phyloP scores from a whole-genome alignment of 2,113 vertebrate species.

The Nesospiza acunhae region DNA sequence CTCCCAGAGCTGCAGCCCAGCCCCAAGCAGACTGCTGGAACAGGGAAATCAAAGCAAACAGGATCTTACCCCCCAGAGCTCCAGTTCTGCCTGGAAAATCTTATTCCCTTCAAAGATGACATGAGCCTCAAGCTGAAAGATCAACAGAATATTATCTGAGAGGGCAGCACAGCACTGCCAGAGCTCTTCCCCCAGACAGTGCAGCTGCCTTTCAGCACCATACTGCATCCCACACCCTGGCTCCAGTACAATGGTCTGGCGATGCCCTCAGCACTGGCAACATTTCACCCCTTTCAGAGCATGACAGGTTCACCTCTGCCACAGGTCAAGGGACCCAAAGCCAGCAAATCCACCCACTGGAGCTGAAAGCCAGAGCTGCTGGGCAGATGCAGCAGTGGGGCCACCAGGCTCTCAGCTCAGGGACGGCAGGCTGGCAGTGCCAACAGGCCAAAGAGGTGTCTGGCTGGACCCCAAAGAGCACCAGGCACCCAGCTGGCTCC shows the following conservation, averaged over 20 bases:
- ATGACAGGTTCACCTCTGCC: not conserved
- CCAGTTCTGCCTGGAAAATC: conserved; percentile 85
- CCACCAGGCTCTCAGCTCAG: rapidly evolving
- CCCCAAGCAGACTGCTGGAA: not conserved
- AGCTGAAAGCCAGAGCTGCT: not conserved
- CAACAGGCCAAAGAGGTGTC: not conserved
- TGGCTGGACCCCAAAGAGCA: not conserved
- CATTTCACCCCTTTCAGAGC: not conserved
- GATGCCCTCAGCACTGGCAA: not conserved
- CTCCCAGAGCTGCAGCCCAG: not conserved
- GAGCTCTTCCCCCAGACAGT: not conserved
- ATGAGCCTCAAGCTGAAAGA: conserved; percentile 83
- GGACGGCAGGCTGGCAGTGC: not conserved
- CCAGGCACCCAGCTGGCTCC: rapidly evolving
- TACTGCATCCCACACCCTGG: not conserved
- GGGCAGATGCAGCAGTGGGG: not conserved
- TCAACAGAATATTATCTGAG: conserved; percentile 15
- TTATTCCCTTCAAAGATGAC: conserved; percentile 88
- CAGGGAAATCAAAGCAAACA: not conserved
- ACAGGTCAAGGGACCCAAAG: not conserved
- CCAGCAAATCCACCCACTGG: not conserved
- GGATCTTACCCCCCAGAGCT: conserved; percentile 91
- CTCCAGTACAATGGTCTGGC: rapidly evolving
- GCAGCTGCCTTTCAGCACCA: not conserved
- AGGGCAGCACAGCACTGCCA: not conserved